These are phyloP conservation scores for Pelagia noctiluca DNA, from an alignment of 30 jellyfish, hydroid and myxozoan species.

Conservation along the genomic window DNA sequence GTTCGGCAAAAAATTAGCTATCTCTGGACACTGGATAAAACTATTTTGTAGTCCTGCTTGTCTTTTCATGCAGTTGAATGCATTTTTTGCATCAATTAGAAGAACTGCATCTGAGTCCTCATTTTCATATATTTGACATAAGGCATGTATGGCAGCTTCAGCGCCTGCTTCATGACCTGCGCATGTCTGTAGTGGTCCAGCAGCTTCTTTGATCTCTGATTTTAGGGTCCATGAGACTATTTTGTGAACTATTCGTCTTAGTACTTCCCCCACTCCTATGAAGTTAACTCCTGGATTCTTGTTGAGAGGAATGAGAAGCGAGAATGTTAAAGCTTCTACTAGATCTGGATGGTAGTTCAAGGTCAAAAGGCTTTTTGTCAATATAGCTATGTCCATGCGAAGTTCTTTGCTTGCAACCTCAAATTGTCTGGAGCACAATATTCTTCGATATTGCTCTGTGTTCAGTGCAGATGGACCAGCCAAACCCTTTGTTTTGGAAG, in stretches of 20 bases:
- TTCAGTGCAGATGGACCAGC: slow-evolving; percentile 50
- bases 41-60: slow-evolving; percentile 17
- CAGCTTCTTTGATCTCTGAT: slow-evolving; percentile 47
- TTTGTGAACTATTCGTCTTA: slow-evolving; percentile 51
- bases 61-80: slow-evolving; percentile 21
- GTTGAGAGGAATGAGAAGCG: slow-evolving; percentile 16
- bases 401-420: slow-evolving; percentile 15
- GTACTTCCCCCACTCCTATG: slow-evolving; percentile 39
- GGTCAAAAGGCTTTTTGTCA: slow-evolving; percentile 11
- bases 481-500: slow-evolving; percentile 16
- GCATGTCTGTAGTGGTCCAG: slow-evolving; percentile 51
- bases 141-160: slow-evolving; percentile 44
- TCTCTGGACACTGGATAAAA: slow-evolving; percentile 23
- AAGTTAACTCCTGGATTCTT: slow-evolving; percentile 30
- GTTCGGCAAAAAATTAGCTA: slow-evolving; percentile 15
- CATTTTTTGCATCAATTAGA: slow-evolving; percentile 9
- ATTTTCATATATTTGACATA: slow-evolving; percentile 10
- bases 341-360: slow-evolving; percentile 13
- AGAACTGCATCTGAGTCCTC: slow-evolving; percentile 27
- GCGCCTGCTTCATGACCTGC: slow-evolving; percentile 64
- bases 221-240: slow-evolving; percentile 8
- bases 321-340: slow-evolving; percentile 19
- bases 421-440: slow-evolving; percentile 26
- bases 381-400: slow-evolving; percentile 19
- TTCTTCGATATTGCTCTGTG: slow-evolving; percentile 22